Conservation (phyloP, 2,113 vertebrate species). For the Sinocyclocheilus grahami region DNA sequence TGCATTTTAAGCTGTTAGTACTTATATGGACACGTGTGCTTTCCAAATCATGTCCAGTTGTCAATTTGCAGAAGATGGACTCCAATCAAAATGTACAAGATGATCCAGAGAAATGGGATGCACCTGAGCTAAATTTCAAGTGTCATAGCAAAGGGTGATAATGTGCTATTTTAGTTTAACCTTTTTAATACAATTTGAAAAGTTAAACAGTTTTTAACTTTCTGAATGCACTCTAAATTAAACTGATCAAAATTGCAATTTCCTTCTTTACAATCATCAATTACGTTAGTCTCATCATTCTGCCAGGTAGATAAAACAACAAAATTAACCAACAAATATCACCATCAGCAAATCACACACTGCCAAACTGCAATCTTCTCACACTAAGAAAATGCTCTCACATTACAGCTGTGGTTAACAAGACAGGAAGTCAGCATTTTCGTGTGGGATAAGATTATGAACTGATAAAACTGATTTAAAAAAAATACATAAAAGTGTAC, state of each 20-base stretch:
- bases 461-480: neutral
- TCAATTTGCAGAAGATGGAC: neutral
- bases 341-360: too few species aligned
- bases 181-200: neutral
- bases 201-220: too few species aligned
- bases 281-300: neutral
- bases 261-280: neutral
- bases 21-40: too few species aligned
- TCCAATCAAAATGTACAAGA: neutral
- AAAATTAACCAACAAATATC: neutral
- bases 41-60: neutral
- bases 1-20: neutral
- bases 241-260: neutral
- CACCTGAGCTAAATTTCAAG: neutral
- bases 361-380: too few species aligned
- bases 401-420: constrained; percentile 7
- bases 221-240: neutral
- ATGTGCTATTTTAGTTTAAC: neutral
- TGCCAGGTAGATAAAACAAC: too few species aligned
- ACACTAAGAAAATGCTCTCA: neutral
- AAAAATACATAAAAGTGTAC: too few species aligned
- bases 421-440: constrained; percentile 46
- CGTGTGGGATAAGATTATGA: neutral
- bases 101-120: too few species aligned
- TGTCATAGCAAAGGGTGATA: neutral